Evolutionary conservation across 2,797 vertebrate genomes (phyloP), one percentile per base, ranked within the genome.

Genomic region (Nannoperca obscura): DNA sequence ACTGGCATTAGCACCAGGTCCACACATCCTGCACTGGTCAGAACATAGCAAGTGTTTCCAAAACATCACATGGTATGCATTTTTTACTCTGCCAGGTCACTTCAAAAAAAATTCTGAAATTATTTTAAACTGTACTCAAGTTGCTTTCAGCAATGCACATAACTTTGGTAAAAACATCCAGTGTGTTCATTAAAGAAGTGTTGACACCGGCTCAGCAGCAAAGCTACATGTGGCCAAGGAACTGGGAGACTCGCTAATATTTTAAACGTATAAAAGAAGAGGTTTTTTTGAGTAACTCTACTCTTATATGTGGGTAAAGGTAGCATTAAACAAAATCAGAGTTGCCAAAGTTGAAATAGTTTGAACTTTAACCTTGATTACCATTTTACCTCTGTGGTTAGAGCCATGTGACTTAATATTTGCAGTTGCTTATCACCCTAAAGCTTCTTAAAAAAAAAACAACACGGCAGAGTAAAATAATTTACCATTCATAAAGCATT

Each of bases 311-410:
- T 14, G 7, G 36, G 19, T 13, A 46, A 62, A 55, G 3, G 7
- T 7, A 69, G 19, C 15, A 12, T 8, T 24, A 20, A 57, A 65
- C 46, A 5, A 40, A 80, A 71, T 44, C 36, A 53, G 24, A 20
- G 13, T 47, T 3, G 27, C 52, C 32, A 22, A 53, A 61, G 54
- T 50, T 40, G 1, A 61, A 62, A 22, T 1, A 11, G 60, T 27
- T 62, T 62, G 27, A 49, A 54, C 44, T 65, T 34, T 66, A 47
- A 66, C 53, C 40, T 1, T 7, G n/a, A 70, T 12, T 42, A n/a
- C 54, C 34, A 50, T 62, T 36, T 66, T 17, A 62, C 20, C 6
- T 47, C 64, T 7, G 42, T 14, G 34, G 15, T 42, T 24, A 3
- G 36, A 68, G 42, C 34, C 19, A 30, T 9, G 58, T 72, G 15